phyloP scores from a whole-genome alignment of 2,113 vertebrate genomes.

The Prolemur simus region DNA sequence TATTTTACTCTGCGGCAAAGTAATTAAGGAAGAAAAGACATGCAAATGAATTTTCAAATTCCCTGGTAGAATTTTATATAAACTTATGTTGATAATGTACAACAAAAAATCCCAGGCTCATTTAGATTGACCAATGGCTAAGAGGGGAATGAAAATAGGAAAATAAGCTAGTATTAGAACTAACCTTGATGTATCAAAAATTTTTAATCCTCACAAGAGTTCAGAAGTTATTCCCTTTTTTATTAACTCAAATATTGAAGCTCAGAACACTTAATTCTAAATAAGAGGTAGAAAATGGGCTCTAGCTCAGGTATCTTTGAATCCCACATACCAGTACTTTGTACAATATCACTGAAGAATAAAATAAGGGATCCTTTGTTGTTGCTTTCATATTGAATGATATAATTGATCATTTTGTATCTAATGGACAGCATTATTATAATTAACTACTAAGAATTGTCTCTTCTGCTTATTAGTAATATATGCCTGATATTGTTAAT shows the following conservation, averaged over 20 bases:
- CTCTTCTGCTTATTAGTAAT: neutral
- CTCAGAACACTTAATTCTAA: neutral
- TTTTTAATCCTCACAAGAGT: neutral
- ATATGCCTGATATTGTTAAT: neutral
- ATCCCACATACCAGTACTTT: neutral
- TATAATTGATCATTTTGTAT: neutral
- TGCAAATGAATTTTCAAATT: neutral
- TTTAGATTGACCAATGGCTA: neutral
- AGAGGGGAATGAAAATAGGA: neutral
- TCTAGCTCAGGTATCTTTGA: neutral
- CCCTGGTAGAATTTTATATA: neutral
- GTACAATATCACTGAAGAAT: too few relatives aligned
- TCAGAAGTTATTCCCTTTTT: neutral
- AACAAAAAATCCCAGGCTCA: neutral
- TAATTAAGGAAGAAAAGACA: neutral
- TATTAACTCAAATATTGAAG: neutral
- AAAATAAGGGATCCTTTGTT: neutral
- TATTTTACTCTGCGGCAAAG: neutral
- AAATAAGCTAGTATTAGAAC: neutral
- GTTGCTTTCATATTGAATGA: neutral
- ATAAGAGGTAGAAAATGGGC: neutral
- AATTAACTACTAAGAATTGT: neutral
- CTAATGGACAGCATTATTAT: neutral
- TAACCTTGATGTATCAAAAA: neutral
- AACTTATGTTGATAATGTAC: neutral